Conservation (phyloP, 2,113 vertebrate species). For the Tetrao urogallus region DNA sequence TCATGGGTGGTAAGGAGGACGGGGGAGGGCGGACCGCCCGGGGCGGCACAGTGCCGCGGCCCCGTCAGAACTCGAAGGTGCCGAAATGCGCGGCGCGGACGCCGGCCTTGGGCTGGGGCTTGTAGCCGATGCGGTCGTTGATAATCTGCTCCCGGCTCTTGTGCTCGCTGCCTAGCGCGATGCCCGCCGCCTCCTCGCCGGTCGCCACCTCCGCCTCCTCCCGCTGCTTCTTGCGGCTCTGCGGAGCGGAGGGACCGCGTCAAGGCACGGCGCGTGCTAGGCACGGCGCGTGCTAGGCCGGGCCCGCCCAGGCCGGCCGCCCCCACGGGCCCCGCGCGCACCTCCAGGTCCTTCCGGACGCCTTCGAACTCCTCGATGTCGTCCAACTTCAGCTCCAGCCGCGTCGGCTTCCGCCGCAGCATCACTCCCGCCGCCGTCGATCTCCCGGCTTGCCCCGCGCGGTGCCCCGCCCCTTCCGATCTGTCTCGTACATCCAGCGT, state of each 20-base stretch:
- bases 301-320: background rate
- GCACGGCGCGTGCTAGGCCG: background rate
- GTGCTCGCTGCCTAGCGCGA: constrained; percentile 79
- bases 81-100: constrained; percentile 90
- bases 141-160: constrained; percentile 90
- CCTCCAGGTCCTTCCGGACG: constrained; percentile 94
- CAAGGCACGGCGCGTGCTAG: background rate
- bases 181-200: constrained; percentile 82
- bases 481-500: too few species aligned
- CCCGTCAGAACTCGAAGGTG: constrained; percentile 84
- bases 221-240: constrained; percentile 91
- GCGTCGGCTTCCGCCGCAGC: constrained; percentile 93
- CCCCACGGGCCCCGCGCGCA: constrained; percentile 44
- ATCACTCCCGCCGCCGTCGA: constrained; percentile 61
- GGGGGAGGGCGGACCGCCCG: background rate
- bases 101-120: constrained; percentile 91
- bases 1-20: background rate
- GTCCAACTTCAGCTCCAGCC: constrained; percentile 94
- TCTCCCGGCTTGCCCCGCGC: background rate
- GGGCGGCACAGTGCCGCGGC: too few species aligned
- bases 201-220: constrained; percentile 87
- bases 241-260: background rate
- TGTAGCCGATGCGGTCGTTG: constrained; percentile 94
- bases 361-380: constrained; percentile 96
- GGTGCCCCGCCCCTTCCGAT: too few species aligned